Evolutionary conservation across 2,797 vertebrate genomes (phyloP), one percentile per base, ranked within the genome.

Genomic region (Poeciliopsis turneri): DNA sequence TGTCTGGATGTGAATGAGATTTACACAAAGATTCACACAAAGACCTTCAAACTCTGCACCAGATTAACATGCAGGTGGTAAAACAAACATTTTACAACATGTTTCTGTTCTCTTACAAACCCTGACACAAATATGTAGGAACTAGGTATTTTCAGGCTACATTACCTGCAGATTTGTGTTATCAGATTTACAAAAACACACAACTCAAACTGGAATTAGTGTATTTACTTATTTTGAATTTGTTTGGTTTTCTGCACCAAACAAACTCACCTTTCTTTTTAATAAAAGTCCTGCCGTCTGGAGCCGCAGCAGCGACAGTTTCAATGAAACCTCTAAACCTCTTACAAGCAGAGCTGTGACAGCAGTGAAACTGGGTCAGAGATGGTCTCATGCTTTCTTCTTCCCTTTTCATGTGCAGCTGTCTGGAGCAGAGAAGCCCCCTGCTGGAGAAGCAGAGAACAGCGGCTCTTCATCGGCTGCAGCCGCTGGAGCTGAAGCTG

Each of bases 361-460:
- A 25, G 33, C 30, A 49, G 55, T 18, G 57, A 68, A 79, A 79
- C 46, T 76, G 78, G 81, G 69, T 79, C 69, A 79, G 66, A 41
- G 47, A 36, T 25, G 23, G 36, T 46, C 0, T 75, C 74, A 70
- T 49, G 9, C 69, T 71, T 45, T 72, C 74, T 66, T 80, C 57
- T 55, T 59, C 55, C 33, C 15, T 64, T 39, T 70, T 10, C 72
- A 59, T 79, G 43, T 84, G 82, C 79, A 95, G 93, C 83, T 93
- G 73, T 92, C 86, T 5, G 91, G 90, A 76, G 88, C 91, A 1
- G 93, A 95, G 86, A 96, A 93, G 90, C 88, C 92, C 23, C 91
- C 94, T 87, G 84, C 91, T 86, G 92, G 93, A 80, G 96, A 96
- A 77, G 87, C 92, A 1, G 95, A 96, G 84, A 95, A 88, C 82